Evolutionary conservation across 2,113 vertebrate species (phyloP), one percentile per base, ranked within the genome.

Genomic region (Leuciscus idus): DNA sequence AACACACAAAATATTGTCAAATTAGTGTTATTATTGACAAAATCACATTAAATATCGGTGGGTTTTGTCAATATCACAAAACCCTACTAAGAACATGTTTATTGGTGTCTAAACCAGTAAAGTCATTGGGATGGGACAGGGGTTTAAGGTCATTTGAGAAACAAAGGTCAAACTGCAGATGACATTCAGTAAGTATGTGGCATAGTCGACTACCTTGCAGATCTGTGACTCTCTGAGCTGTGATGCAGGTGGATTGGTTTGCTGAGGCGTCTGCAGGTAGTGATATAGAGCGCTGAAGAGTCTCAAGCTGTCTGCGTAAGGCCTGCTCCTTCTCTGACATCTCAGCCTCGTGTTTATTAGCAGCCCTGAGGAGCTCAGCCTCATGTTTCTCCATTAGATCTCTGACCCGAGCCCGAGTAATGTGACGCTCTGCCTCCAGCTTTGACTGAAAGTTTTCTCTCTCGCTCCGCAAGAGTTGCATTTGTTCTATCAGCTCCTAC

Each of bases 351-450:
- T 96, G 90, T 85, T 92, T 92, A 85, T 93, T 91, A 0, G 59
- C 43, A 61, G 93, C 64, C 52, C 88, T 91, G 68, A 87, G 91
- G 88, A 95, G 90, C 93, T 97, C 96, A 4, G 90, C 90, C 88
- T 95, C 94, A 30, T 97, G 96, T 91, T 97, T 97, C 89, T 97
- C 95, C 94, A 97, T 95, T 92, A 97, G 95, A 91, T 98, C 96
- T 23, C 91, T 95, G 7, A 98, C 92, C 66, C 98, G 97, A 0
- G 97, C 96, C 88, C 96, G 95, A 96, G 98, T 96, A 88, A 98
- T 96, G 2, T 98, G 96, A 87, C 96, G 97, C 92, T 98, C 97
- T 0, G 97, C 97, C 89, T 97, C 96, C 92, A 97, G 92, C 89
- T 96, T 97, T 50, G 96, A 96, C 75, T 96, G 95, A 39, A 97